Conservation (phyloP, 2,888 invertebrate species). For the Cecidostiba fungosa region DNA sequence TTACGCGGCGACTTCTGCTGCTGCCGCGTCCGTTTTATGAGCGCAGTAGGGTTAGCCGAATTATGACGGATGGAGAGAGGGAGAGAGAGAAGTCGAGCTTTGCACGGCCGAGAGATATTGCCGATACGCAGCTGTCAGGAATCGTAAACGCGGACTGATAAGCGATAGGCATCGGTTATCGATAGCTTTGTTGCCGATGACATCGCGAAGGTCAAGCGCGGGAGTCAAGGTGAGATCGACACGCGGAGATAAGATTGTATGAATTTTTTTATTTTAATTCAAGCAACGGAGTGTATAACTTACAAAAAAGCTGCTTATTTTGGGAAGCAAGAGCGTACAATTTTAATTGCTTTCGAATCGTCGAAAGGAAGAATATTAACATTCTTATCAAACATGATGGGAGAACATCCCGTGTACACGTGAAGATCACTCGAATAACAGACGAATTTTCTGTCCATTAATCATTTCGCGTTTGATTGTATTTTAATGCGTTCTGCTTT, state of each 20-base stretch:
- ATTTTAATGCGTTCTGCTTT: constrained; percentile 47
- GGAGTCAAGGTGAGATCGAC: background rate
- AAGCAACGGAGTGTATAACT: no score
- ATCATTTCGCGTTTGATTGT: constrained; percentile 51
- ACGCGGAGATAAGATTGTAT: background rate
- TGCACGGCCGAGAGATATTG: background rate
- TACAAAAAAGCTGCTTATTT: no score
- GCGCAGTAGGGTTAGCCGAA: background rate
- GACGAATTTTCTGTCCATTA: constrained; percentile 56
- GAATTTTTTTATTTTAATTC: background rate
- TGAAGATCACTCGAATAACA: constrained; percentile 24
- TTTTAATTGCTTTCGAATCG: background rate
- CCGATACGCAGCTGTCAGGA: background rate
- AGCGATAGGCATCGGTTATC: background rate
- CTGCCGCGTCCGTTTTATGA: background rate
- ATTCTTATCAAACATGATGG: background rate
- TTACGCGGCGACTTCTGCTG: constrained; percentile 35
- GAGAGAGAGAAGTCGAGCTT: background rate
- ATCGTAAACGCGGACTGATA: background rate
- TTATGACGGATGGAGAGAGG: constrained; percentile 3
- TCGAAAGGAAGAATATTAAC: background rate
- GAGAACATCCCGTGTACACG: background rate
- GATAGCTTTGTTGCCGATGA: background rate
- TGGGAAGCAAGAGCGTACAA: background rate
- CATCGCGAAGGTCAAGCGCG: background rate